Evolutionary conservation across 2,888 invertebrate species (phyloP), one percentile per base, ranked within the genome.

Genomic region (Pyrgus malvae): DNA sequence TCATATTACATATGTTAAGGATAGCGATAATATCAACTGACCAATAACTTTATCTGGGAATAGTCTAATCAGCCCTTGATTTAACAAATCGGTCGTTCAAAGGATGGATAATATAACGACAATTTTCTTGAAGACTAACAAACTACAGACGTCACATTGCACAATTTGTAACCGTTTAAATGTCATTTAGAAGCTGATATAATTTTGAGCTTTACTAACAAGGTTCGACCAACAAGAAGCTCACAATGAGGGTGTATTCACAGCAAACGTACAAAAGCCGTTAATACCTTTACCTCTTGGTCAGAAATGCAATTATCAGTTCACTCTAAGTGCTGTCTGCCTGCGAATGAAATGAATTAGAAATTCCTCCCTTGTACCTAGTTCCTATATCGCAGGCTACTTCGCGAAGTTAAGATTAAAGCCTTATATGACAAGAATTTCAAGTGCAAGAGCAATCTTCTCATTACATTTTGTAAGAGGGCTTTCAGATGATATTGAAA

Each of bases 371-470:
- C 42, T 45, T 44, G 51, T 53, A 29, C n/a, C 38, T 44, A 53
- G 44, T 45, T 53, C 27, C 37, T 17, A 51, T 44, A 25, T 51
- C 44, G 37, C 14, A 16, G 51, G 45, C 44, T 45, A 29, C 37
- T 42, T 37, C 23, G 21, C 44, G 51, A 51, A 51, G 44, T 51
- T 51, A 51, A 45, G 44, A 51, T 51, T 51, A 51, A 51, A 51
- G 44, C 29, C 33, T 12, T 51, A n/a, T 37, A 51, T 29, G 51
- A 51, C 44, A 44, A 37, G 51, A 51, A 51, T 51, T 19, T 51
- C 29, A 45, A 44, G 25, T 45, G 25, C 2, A 14, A 14, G 41
- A 41, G 23, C 7, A 7, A 41, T 41, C 25, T 41, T 41, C 11
- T 41, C 14, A 41, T 25, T 41, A 14, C 41, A 23, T 6, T 23